These are phyloP conservation scores for Diglossa brunneiventris DNA, from an alignment of 2,113 vertebrate genomes.

Conservation along the genomic window DNA sequence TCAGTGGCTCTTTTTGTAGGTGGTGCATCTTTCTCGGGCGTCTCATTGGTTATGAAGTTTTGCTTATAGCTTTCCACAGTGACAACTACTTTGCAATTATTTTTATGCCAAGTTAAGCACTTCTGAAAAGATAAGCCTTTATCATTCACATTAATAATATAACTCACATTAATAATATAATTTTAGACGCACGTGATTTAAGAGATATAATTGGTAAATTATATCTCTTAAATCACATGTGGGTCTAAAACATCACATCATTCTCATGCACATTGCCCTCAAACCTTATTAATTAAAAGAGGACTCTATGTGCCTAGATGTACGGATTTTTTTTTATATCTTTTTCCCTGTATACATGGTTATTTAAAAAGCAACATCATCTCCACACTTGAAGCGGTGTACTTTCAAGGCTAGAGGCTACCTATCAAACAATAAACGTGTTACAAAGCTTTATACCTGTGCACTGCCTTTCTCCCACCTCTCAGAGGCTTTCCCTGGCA, in stretches of 20 bases:
- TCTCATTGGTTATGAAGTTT: not conserved
- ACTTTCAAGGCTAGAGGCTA: not conserved
- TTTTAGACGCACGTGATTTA: too few species aligned
- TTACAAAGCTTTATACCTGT: not conserved
- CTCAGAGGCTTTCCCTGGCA: not conserved
- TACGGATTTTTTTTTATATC: not conserved
- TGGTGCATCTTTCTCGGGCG: accelerated
- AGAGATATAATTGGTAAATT: not conserved
- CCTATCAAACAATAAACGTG: not conserved
- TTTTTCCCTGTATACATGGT: not conserved
- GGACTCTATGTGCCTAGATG: not conserved
- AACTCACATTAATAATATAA: too few species aligned
- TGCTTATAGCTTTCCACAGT: not conserved
- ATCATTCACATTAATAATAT: not conserved
- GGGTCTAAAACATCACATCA: not conserved
- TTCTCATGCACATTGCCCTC: not conserved
- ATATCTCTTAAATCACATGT: not conserved
- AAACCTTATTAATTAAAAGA: not conserved
- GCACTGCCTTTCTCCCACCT: not conserved
- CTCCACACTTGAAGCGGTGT: not conserved
- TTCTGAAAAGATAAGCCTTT: not conserved
- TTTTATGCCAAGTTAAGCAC: not conserved
- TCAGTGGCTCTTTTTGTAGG: not conserved
- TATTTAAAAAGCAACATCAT: not conserved
- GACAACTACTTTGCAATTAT: not conserved